Conservation (phyloP, 2,888 invertebrate genomes). For the Macrosiphum euphorbiae region DNA sequence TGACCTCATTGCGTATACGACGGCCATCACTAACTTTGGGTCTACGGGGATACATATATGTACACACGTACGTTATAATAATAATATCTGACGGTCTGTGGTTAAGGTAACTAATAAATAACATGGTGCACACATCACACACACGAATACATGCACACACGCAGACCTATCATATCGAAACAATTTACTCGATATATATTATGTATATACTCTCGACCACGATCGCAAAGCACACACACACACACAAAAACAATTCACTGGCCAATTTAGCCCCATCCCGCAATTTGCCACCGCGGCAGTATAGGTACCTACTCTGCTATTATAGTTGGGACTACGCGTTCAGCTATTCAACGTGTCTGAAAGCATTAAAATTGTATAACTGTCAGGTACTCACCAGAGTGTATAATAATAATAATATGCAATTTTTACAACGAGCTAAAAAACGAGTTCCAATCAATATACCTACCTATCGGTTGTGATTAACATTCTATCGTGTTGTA, state of each 20-base stretch:
- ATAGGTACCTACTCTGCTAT: conserved; percentile 12
- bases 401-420: conserved; percentile 35
- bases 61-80: background rate
- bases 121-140: background rate
- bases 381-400: conserved; percentile 26
- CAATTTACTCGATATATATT: conserved; percentile 22
- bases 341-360: conserved; percentile 3
- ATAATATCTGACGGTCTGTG: background rate
- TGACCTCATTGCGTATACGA: conserved; percentile 18
- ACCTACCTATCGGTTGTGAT: background rate
- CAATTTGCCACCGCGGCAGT: background rate
- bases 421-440: conserved; percentile 9
- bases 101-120: conserved; percentile 7
- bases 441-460: conserved; percentile 39
- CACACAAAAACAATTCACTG: background rate
- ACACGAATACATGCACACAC: background rate
- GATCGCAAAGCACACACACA: background rate
- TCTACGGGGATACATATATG: background rate
- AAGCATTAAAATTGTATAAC: conserved; percentile 48
- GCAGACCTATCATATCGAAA: background rate
- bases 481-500: conserved; percentile 27
- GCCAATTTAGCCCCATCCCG: conserved; percentile 12
- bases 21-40: conserved; percentile 12
- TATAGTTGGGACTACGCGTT: background rate
- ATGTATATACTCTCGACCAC: background rate